Base-by-base conservation (phyloP, 2,888 invertebrate genomes). In the Stratiomys singularior region DNA sequence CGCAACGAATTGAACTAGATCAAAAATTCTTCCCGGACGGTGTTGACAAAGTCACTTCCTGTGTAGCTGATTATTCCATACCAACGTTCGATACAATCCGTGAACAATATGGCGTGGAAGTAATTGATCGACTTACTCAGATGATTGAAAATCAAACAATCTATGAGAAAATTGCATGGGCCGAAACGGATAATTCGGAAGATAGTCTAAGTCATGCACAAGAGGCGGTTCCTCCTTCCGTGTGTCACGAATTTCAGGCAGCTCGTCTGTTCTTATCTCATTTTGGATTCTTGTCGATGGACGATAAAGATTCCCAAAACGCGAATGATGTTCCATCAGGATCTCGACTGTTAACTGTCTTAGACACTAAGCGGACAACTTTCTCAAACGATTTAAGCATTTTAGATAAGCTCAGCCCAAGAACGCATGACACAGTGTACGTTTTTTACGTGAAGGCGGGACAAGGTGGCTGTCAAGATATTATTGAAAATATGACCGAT, bases 261-360 rank as follows among this genome's bases (percentile, higher is more conserved):
- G 96, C 98, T 1, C 90, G 99, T 71, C 89, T 99, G 28, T 97
- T 99, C 86, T 89, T 99, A 21, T 97, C 98, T 1, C 97, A 99
- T 87, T 97, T 99, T 86, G 99, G 99, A 0, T 94, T 98, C 83
- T 88, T 99, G 21, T 91, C 93, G 52, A 89, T 92, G 56, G 89
- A 89, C 79, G 86, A 85, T 2, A 81, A 81, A 67, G 87, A 89
- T 47, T 89, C 84, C 78, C 86, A 87, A 1, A 83, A 84, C 76
- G 84, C 84, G 78, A 81, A 83, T 18, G 80, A 85, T 44, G 82
- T 83, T 1, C 78, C 85, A 3, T 83, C 85, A 1, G 82, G 85
- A 0, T 81, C 85, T 9, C 85, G 85, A 0, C 81, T 86, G 0
- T 52, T 82, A 11, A 87, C 86, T 44, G 87, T 86, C 21, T 82